These are phyloP conservation scores for Baccha elongata DNA, from an alignment of 2,888 invertebrate genomes.

Conservation along the genomic window DNA sequence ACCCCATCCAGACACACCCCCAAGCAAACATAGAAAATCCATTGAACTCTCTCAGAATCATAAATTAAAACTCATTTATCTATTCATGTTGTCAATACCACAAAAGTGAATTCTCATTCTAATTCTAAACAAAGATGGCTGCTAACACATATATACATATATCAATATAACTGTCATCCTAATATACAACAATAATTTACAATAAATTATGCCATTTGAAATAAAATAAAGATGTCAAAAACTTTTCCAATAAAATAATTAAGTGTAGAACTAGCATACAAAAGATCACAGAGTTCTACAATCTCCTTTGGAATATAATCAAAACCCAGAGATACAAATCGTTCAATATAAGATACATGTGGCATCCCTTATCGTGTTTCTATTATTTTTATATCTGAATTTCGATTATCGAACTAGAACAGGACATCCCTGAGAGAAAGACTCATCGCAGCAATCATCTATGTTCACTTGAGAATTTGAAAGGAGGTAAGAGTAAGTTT, in stretches of 20 bases:
- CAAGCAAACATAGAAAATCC: constrained; percentile 11
- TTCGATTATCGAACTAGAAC: constrained; percentile 55
- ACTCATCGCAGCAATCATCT: constrained; percentile 35
- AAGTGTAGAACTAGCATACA: constrained; percentile 35
- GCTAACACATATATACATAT: constrained; percentile 14
- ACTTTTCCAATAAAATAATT: constrained; percentile 70
- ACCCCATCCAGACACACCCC: not conserved
- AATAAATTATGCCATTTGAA: constrained; percentile 1
- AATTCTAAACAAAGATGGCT: constrained; percentile 28
- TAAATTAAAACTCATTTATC: constrained; percentile 67
- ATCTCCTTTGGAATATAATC: constrained; percentile 42
- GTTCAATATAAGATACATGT: too few relatives aligned
- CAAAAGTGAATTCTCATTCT: constrained; percentile 6
- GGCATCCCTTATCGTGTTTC: constrained; percentile 11
- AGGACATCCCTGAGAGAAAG: constrained; percentile 20
- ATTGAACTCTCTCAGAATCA: constrained; percentile 26
- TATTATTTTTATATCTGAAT: constrained; percentile 27
- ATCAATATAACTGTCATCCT: constrained; percentile 9
- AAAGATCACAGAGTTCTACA: constrained; percentile 29
- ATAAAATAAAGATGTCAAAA: constrained; percentile 32
- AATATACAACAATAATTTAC: not conserved
- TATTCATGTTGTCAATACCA: constrained; percentile 60
- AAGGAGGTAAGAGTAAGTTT: not conserved
- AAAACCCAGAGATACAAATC: constrained; percentile 47
- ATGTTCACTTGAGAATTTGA: constrained; percentile 29